Conservation (phyloP, 2,113 vertebrate species). For the Psilopsiagon aymara region DNA sequence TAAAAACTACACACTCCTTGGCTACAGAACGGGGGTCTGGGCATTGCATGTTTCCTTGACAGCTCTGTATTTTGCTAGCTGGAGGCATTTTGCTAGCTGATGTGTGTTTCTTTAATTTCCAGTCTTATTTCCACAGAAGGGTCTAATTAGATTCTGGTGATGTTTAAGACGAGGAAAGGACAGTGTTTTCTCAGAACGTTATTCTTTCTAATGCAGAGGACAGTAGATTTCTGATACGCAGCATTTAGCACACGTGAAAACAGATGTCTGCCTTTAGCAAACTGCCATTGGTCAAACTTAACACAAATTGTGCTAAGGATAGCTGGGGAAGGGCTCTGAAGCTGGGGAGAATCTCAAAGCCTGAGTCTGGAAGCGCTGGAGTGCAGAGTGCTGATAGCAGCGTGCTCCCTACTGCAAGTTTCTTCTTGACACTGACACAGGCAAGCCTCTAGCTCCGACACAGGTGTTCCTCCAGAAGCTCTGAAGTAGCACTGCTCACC, state of each 20-base stretch:
- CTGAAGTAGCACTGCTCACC: slow-evolving; percentile 1
- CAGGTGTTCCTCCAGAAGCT: slow-evolving; percentile 53
- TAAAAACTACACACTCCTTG: neutral
- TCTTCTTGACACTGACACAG: slow-evolving; percentile 69
- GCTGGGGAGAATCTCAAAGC: neutral
- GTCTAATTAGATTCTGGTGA: neutral
- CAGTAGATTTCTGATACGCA: slow-evolving; percentile 10
- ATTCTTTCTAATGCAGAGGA: neutral
- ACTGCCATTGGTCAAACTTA: neutral
- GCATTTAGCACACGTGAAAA: neutral
- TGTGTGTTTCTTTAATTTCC: slow-evolving; percentile 20
- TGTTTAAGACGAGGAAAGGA: neutral
- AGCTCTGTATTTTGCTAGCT: neutral
- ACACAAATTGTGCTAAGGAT: neutral
- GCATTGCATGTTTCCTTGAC: neutral
- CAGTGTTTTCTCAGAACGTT: neutral
- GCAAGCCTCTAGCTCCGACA: slow-evolving; percentile 46
- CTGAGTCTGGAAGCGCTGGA: neutral
- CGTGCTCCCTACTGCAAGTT: slow-evolving; percentile 66
- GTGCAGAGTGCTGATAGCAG: neutral
- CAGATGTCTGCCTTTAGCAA: neutral
- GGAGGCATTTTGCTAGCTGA: neutral
- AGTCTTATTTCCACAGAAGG: slow-evolving; percentile 6
- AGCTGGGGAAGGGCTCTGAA: neutral
- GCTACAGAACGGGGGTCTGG: rapidly evolving